phyloP scores from a whole-genome alignment of 2,797 vertebrate genomes.

The Perdix hodgsoniae region DNA sequence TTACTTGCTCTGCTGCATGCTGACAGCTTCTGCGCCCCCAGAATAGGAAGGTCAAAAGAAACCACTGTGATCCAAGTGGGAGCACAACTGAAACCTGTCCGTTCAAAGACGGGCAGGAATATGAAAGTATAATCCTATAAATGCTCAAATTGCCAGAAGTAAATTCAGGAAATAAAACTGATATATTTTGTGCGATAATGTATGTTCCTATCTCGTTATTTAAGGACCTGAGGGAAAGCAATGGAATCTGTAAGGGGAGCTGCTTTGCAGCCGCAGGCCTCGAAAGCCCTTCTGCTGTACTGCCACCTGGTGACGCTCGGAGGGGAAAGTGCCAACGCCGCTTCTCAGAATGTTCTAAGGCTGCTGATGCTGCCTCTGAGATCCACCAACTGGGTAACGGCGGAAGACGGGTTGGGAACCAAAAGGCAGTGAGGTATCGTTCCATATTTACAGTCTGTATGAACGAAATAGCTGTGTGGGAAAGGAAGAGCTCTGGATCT shows the following conservation, averaged over 20 bases:
- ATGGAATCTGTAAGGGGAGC: neutral
- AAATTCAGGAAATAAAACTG: neutral
- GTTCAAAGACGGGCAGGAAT: neutral
- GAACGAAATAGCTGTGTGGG: neutral
- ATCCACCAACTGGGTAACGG: neutral
- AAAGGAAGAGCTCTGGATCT: neutral
- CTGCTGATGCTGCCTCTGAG: rapidly evolving
- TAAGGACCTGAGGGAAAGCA: neutral
- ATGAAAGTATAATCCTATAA: neutral
- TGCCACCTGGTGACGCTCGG: constrained; percentile 33
- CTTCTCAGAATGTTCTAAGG: neutral
- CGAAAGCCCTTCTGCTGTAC: neutral
- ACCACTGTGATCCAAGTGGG: neutral
- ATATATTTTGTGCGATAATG: neutral
- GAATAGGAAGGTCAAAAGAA: neutral
- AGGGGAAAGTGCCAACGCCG: neutral
- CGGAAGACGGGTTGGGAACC: neutral
- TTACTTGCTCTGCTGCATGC: neutral
- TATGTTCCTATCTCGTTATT: neutral
- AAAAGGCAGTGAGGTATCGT: neutral
- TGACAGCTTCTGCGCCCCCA: neutral
- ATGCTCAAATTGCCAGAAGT: neutral
- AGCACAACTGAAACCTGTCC: neutral
- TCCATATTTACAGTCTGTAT: neutral
- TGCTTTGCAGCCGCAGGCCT: neutral